Base-by-base conservation (phyloP, 2,797 vertebrate species). In the Ficedula albicollis region DNA sequence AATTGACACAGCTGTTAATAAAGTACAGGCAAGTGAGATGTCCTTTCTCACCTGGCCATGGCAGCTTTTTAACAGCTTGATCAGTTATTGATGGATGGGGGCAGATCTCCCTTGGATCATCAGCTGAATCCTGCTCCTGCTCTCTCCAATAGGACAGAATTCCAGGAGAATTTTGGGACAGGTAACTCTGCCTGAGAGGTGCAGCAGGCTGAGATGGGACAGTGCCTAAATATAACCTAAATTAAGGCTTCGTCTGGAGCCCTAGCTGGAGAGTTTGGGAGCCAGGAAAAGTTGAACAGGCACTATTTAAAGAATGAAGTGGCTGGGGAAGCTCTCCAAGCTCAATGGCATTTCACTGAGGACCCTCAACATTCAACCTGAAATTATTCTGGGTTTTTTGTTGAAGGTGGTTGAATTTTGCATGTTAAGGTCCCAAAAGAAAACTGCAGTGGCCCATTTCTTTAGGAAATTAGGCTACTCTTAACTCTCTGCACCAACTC, bases 281-380 rank as follows among this genome's bases (percentile, higher is more conserved):
- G 69, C 54, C 92, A 93, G 77, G 83, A 81, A 64, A 84, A 88
- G 20, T 25, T 78, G 73, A 81, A 43, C 73, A 69, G 58, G 66
- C 58, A 19, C 41, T 84, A 19, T 68, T 60, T 88, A 68, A 70
- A 80, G 62, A 63, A 32, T 11, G 39, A 52, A 38, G 4, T 19
- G 17, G 12, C 60, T 59, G n/a, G n/a, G 60, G 62, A 82, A 73
- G 4, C 26, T 60, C 59, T 32, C 81, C 32, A 60, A 72, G 27
- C 41, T 68, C 44, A 6, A 0, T 19, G 38, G 7, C 54, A 19
- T 69, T 54, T 41, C 59, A 16, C 26, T n/a, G 66, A 55, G 62
- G 34, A 70, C 14, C 32, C 30, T 62, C 62, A 49, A 3, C 26
- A 16, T 20, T 59, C n/a, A 49, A 3, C 26, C 5, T n/a, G 29